Base-by-base conservation (phyloP, 2,888 invertebrate species). In the Caenorhabditis wallacei region DNA sequence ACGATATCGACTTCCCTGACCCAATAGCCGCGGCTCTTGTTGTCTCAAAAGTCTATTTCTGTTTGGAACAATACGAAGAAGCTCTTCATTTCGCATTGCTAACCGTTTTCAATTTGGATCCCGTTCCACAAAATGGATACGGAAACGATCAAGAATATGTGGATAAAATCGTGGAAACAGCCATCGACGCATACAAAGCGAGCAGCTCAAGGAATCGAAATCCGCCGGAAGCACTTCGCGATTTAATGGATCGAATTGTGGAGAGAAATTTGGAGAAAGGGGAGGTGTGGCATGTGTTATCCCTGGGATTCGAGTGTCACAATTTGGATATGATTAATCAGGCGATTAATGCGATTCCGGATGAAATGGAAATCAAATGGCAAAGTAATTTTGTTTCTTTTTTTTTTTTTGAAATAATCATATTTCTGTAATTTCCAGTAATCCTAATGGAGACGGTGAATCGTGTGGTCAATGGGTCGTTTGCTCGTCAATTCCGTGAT, bases 381-480 rank as follows among this genome's bases (percentile, higher is more conserved):
- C 30, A 3, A 30, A 8, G 3, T 30, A 30, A 30, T 30, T 3
- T 30, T 30, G 30, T 3, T 30, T 96, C 94, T n/a, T n/a, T n/a
- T n/a, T n/a, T n/a, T n/a, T n/a, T n/a, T n/a, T n/a, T n/a, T n/a
- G n/a, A n/a, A n/a, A n/a, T n/a, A n/a, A n/a, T n/a, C n/a, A n/a
- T n/a, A n/a, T n/a, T n/a, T n/a, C n/a, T n/a, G n/a, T n/a, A n/a
- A n/a, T n/a, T n/a, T n/a, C n/a, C n/a, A n/a, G n/a, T n/a, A n/a
- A n/a, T n/a, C n/a, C n/a, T n/a, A n/a, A 99, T 82, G 95, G 98
- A 99, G 93, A 97, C 98, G 20, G 96, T 98, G 92, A 96, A 96
- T 93, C 97, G 98, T 16, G 96, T 96, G 0, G 97, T 98, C 96
- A 96, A 97, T 76, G 94, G 98, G 4, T 95, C 98, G 43, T 97